These are phyloP conservation scores for Echiichthys vipera DNA, from an alignment of 2,797 vertebrate genomes.

Conservation along the genomic window DNA sequence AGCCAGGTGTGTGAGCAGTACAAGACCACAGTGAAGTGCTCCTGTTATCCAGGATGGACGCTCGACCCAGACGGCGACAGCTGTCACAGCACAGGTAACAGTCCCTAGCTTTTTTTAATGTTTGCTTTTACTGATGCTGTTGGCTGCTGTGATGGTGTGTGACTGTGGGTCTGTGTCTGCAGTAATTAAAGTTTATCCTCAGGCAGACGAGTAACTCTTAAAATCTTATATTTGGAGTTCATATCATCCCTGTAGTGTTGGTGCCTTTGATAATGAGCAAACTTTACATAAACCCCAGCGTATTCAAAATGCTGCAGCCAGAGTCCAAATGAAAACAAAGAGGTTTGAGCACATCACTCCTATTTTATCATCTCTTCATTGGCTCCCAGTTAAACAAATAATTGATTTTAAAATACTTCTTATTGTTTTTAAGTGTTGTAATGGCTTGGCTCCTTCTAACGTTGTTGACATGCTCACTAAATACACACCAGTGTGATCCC, in stretches of 20 bases:
- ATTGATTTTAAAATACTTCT: no score
- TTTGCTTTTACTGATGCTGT: conserved; percentile 23
- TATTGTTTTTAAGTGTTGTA: no score
- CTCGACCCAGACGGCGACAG: conserved; percentile 92
- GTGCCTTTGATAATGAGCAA: no score
- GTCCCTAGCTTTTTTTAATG: conserved; percentile 3
- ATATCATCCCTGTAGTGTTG: neutral
- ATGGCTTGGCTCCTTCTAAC: no score
- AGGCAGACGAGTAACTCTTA: neutral
- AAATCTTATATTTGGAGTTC: conserved; percentile 7
- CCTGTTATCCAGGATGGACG: conserved; percentile 96
- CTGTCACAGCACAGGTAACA: conserved; percentile 92
- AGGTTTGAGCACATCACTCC: no score
- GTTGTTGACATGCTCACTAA: no score
- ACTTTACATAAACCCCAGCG: no score
- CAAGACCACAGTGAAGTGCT: conserved; percentile 96
- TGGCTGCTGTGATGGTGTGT: neutral
- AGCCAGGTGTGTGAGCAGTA: conserved; percentile 98
- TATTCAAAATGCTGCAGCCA: no score
- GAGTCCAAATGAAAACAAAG: no score
- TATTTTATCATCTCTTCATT: no score
- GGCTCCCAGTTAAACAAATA: no score
- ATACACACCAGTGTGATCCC: no score
- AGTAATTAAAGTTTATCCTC: conserved; percentile 4
- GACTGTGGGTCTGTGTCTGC: neutral